A percentile compares a stretch with the other conserved stretches of the same genome.
Conservation (phyloP, 2,797 vertebrate genomes). For the Bucorvus abyssinicus region DNA sequence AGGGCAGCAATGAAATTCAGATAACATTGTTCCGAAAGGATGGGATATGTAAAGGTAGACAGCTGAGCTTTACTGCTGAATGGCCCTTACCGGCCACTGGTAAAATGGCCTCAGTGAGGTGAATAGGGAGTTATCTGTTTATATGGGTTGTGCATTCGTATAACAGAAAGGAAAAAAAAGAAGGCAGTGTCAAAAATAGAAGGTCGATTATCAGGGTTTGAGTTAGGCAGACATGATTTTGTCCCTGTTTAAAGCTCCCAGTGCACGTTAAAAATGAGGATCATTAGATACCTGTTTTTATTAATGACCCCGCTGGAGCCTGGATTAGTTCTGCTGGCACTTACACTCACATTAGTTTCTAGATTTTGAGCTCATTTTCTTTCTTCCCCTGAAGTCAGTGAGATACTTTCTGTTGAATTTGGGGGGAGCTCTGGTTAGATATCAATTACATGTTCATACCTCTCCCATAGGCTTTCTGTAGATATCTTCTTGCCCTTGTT, state of each 20-base stretch:
- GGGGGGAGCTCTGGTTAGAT: background rate
- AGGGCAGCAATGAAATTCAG: background rate
- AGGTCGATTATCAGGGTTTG: background rate
- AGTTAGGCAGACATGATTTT: background rate
- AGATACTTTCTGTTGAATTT: background rate
- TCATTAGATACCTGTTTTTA: background rate
- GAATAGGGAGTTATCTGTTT: background rate
- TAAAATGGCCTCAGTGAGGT: background rate
- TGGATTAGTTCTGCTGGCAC: background rate
- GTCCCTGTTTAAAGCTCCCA: background rate
- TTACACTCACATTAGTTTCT: background rate
- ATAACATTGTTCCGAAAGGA: background rate
- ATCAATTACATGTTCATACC: conserved; percentile 73
- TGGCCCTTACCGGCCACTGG: background rate
- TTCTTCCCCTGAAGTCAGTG: background rate
- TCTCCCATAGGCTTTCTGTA: conserved; percentile 94
- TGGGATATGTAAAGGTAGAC: background rate
- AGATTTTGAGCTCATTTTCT: background rate
- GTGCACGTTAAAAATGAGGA: background rate
- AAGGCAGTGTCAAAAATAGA: background rate
- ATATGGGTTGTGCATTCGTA: background rate
- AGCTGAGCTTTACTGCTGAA: background rate
- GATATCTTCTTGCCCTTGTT: conserved; percentile 89
- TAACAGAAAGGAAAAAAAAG: background rate
- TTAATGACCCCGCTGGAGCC: background rate